These are phyloP conservation scores for Drosophila pandora DNA, from an alignment of 1,140 invertebrate genomes.

Conservation along the genomic window DNA sequence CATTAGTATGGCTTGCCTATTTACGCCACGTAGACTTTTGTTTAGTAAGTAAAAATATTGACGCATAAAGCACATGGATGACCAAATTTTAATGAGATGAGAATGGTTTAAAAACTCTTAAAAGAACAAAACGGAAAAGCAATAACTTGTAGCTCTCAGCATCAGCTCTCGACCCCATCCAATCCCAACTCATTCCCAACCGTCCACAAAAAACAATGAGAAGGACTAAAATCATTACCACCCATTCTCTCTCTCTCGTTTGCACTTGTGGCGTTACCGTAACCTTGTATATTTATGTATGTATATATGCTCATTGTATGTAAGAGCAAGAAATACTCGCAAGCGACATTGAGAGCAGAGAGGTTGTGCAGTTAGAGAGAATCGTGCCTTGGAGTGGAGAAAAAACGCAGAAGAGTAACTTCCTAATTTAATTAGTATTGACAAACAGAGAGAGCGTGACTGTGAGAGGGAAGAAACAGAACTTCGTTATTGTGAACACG, in stretches of 20 bases:
- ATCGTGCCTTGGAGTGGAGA: background rate
- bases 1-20: slow-evolving; percentile 66
- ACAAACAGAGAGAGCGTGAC: slow-evolving; percentile 8
- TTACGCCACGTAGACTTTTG: slow-evolving; percentile 43
- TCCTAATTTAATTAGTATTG: slow-evolving; percentile 49
- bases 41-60: slow-evolving; percentile 29
- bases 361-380: background rate
- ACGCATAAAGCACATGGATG: slow-evolving; percentile 6
- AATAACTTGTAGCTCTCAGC: slow-evolving; percentile 2
- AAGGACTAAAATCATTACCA: slow-evolving; percentile 71
- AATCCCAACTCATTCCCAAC: slow-evolving; percentile 28
- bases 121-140: slow-evolving; percentile 59
- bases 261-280: slow-evolving; percentile 22
- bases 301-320: background rate
- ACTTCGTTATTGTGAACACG: slow-evolving; percentile 9
- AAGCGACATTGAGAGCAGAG: slow-evolving; percentile 1
- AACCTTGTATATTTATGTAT: slow-evolving; percentile 2
- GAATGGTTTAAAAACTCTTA: slow-evolving; percentile 17
- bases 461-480: background rate
- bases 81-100: slow-evolving; percentile 45
- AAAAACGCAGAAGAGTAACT: slow-evolving; percentile 19
- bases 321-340: slow-evolving; percentile 20
- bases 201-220: slow-evolving; percentile 63
- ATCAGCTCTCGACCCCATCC: slow-evolving; percentile 31
- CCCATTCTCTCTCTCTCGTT: slow-evolving; percentile 56